Evolutionary conservation across 2,888 invertebrate genomes (phyloP).

Genomic region (Caenorhabditis sp.): DNA sequence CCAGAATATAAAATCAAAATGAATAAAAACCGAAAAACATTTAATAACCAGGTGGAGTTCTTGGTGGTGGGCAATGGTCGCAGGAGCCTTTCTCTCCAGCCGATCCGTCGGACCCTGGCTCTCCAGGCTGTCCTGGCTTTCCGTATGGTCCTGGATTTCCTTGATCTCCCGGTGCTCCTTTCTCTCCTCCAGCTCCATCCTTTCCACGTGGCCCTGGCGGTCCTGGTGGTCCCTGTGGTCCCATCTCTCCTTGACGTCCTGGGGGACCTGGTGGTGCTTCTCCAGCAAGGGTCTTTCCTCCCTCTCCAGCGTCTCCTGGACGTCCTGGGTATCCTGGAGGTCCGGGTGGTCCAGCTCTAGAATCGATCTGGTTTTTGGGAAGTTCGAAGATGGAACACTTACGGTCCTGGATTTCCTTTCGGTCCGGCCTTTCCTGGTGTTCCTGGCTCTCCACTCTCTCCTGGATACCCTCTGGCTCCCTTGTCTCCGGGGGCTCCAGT

Average conservation of each 20-base stretch:
- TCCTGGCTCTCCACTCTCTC: slow-evolving; percentile 81
- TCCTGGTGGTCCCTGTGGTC: slow-evolving; percentile 77
- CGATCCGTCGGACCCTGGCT: slow-evolving; percentile 73
- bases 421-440: slow-evolving; percentile 75
- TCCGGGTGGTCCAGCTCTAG: slow-evolving; percentile 72
- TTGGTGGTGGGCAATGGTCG: slow-evolving; percentile 80
- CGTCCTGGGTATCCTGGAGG: slow-evolving; percentile 79
- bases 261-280: slow-evolving; percentile 76
- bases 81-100: slow-evolving; percentile 78
- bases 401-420: slow-evolving; percentile 77
- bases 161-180: slow-evolving; percentile 80
- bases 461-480: slow-evolving; percentile 80
- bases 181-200: slow-evolving; percentile 76
- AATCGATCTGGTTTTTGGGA: not conserved
- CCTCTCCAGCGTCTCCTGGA: slow-evolving; percentile 78
- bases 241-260: slow-evolving; percentile 80
- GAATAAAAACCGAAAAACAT: slow-evolving; percentile 2
- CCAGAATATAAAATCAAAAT: slow-evolving; percentile 1
- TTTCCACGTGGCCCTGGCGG: slow-evolving; percentile 78
- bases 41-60: slow-evolving; percentile 82
- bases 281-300: slow-evolving; percentile 70
- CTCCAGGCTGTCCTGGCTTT: slow-evolving; percentile 78
- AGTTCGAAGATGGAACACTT: slow-evolving; percentile 5
- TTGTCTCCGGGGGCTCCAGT: slow-evolving; percentile 81
- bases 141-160: slow-evolving; percentile 81